Conservation (phyloP, 2,888 invertebrate genomes). For the Heliconius ismenius region DNA sequence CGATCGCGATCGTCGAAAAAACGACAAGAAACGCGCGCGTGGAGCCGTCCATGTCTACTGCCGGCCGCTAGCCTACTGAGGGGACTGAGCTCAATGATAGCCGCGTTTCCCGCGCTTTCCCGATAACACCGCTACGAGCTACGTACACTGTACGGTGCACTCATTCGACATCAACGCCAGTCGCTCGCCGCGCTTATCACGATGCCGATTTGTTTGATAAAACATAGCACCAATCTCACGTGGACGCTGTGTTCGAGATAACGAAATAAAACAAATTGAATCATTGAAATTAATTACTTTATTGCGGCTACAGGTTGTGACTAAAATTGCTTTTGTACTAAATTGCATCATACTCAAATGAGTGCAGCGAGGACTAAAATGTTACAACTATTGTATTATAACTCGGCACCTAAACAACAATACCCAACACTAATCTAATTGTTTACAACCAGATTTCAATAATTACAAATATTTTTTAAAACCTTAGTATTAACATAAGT, state of each 20-base stretch:
- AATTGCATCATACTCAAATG: constrained; percentile 29
- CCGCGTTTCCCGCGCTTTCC: constrained; percentile 78
- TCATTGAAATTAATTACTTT: constrained; percentile 33
- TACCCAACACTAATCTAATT: constrained; percentile 15
- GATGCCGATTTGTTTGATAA: constrained; percentile 65
- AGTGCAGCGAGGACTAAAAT: constrained; percentile 25
- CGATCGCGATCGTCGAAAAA: constrained; percentile 68
- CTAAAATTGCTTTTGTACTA: constrained; percentile 40
- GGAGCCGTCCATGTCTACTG: constrained; percentile 70
- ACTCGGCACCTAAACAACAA: constrained; percentile 21
- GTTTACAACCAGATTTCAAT: background rate
- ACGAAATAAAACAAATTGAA: constrained; percentile 30
- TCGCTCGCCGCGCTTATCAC: constrained; percentile 56
- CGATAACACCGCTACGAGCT: constrained; percentile 64
- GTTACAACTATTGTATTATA: constrained; percentile 24
- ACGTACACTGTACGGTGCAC: constrained; percentile 42
- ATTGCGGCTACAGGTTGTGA: constrained; percentile 34
- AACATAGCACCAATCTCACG: constrained; percentile 44
- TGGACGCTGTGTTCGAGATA: constrained; percentile 20
- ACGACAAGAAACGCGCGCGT: constrained; percentile 63
- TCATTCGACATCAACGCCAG: constrained; percentile 63
- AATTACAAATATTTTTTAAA: constrained; percentile 6
- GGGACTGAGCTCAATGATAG: constrained; percentile 49
- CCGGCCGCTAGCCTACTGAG: constrained; percentile 76
- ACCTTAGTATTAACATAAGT: background rate